Evolutionary conservation across 1,140 invertebrate genomes (phyloP), one percentile per base, ranked within the genome.

Genomic region (Anastrepha ludens): DNA sequence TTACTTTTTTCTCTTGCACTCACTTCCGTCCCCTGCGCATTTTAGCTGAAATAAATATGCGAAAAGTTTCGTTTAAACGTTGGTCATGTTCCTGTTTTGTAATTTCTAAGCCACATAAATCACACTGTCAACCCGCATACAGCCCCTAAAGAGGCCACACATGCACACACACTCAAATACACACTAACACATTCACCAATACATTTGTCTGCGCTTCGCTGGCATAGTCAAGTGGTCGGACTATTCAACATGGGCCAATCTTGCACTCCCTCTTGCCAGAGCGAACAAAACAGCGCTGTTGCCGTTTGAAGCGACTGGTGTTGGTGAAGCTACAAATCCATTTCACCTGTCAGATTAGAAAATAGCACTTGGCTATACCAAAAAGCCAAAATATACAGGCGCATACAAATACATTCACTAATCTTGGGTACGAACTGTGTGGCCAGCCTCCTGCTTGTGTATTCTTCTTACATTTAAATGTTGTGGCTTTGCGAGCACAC

Each of bases 21-120:
- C 44, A 2, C 9, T 81, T 81, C 7, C 44, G 8, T 55, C 8
- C 55, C 20, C 47, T 4, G 1, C 29, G 13, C 7, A 13, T 41
- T 74, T 74, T 74, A 11, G 67, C 15, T 17, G 4, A 74, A 74
- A 47, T 74, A 17, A 41, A 74, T 44, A 74, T 44, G 5, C 50
- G 67, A 58, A 55, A 81, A 81, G 47, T 50, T 81, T 50, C 74
- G 47, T 81, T 81, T 81, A 50, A 81, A 58, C 55, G 44, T 55
- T 55, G 44, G 74, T 74, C 67, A 74, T 44, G 67, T 74, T 74
- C 39, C 41, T 74, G 41, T 47, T 44, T 74, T 74, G 50, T 47
- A 41, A 81, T n/a, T 55, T 81, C 44, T 81, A 81, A 81, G 74
- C 44, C 47, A 55, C 74, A 81, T 81, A 81, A 81, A 81, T 81